phyloP scores from a whole-genome alignment of 2,888 invertebrate genomes.

The Erynnis tages region DNA sequence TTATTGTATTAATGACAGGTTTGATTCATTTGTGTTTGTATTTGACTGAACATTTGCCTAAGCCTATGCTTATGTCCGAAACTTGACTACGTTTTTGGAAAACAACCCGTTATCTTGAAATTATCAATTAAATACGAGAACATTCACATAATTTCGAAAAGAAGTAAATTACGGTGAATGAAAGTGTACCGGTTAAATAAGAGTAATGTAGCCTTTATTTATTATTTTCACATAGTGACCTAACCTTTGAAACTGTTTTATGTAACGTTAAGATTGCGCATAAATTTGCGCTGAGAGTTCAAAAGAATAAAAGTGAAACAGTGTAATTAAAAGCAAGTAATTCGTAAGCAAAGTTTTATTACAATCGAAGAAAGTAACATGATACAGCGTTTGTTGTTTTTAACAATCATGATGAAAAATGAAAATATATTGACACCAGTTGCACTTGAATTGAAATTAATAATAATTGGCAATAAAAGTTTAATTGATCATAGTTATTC shows the following conservation, averaged over 20 bases:
- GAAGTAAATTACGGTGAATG: constrained; percentile 20
- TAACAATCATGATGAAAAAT: too few relatives aligned
- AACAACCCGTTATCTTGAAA: constrained; percentile 9
- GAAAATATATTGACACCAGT: too few relatives aligned
- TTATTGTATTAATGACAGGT: too few relatives aligned
- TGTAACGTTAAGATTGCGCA: constrained; percentile 20
- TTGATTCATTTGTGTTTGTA: too few relatives aligned
- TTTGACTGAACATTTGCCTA: too few relatives aligned
- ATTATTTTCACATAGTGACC: constrained; percentile 24
- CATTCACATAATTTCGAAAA: constrained; percentile 22
- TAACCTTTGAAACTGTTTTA: constrained; percentile 25
- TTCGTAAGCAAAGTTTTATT: background rate
- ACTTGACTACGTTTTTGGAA: too few relatives aligned
- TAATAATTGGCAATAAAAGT: too few relatives aligned
- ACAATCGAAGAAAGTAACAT: too few relatives aligned
- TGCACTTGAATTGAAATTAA: too few relatives aligned
- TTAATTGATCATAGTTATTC: too few relatives aligned
- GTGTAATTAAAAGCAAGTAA: background rate
- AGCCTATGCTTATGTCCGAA: too few relatives aligned
- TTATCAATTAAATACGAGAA: constrained; percentile 23
- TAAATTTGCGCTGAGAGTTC: constrained; percentile 1
- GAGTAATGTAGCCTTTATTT: constrained; percentile 24
- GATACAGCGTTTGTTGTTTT: too few relatives aligned
- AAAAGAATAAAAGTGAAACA: constrained; percentile 7
- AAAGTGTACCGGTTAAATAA: constrained; percentile 26